Conservation (phyloP, 1,140 invertebrate species). For the Whitmania pigra region DNA sequence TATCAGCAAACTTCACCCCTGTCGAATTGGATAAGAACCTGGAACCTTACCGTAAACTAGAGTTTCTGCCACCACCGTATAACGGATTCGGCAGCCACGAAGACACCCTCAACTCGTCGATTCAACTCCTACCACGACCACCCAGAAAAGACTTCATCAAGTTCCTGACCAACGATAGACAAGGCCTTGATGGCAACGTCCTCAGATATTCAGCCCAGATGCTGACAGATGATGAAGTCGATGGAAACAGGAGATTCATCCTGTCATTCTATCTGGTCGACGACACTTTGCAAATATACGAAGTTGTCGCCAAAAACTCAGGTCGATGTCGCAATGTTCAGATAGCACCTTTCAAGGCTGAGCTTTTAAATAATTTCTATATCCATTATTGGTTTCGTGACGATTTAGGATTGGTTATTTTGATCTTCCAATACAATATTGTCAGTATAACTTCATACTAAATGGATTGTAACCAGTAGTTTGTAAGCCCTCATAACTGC, state of each 20-base stretch:
- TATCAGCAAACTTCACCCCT: conserved; percentile 35
- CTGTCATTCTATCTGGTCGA: conserved; percentile 68
- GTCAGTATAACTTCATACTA: no score
- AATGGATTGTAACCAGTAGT: no score
- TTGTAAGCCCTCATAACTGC: background rate
- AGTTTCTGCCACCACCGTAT: conserved; percentile 35
- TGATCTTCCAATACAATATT: no score
- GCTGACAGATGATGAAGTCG: conserved; percentile 53
- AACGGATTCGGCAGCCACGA: conserved; percentile 44
- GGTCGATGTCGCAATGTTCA: conserved; percentile 39
- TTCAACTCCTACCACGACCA: conserved; percentile 39
- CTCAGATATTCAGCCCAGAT: conserved; percentile 64
- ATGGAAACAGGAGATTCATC: conserved; percentile 59
- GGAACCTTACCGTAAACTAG: background rate
- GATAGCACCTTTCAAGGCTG: no score
- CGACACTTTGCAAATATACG: conserved; percentile 68
- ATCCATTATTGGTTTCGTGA: no score
- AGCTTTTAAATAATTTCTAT: no score
- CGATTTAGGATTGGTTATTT: no score
- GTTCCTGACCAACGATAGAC: conserved; percentile 42
- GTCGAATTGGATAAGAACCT: conserved; percentile 29
- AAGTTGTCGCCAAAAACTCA: conserved; percentile 58
- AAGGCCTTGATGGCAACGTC: conserved; percentile 61
- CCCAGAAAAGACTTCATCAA: conserved; percentile 41
- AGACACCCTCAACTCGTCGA: conserved; percentile 34